Conservation (phyloP, 2,888 invertebrate genomes). For the Unio pictorum region DNA sequence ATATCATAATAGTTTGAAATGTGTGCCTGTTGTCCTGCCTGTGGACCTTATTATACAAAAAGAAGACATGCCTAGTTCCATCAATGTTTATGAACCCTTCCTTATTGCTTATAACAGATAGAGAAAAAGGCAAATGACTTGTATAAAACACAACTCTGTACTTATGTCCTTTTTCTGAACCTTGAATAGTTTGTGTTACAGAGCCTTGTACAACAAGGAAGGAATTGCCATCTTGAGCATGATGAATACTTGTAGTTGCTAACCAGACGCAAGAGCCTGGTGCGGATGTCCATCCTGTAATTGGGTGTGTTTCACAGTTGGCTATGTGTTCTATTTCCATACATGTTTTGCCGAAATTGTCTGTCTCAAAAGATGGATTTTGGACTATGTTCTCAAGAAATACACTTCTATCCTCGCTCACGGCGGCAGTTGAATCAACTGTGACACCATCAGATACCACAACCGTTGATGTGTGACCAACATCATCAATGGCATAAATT, state of each 20-base stretch:
- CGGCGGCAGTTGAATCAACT: conserved; percentile 20
- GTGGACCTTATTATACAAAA: conserved; percentile 17
- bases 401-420: conserved; percentile 2
- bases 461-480: conserved; percentile 14
- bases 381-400: conserved; percentile 12
- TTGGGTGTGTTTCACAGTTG: not conserved
- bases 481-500: conserved; percentile 18
- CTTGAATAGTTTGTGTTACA: conserved; percentile 5
- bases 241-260: not conserved
- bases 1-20: conserved; percentile 1
- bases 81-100: conserved; percentile 15
- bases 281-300: not conserved
- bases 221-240: conserved; percentile 9
- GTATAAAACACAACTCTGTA: conserved; percentile 16
- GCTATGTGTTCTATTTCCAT: conserved; percentile 1
- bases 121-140: conserved; percentile 12
- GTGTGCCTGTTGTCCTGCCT: not conserved
- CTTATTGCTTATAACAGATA: conserved; percentile 7
- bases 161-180: not conserved
- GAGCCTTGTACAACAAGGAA: conserved; percentile 9
- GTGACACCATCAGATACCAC: conserved; percentile 20
- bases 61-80: conserved; percentile 12
- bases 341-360: no score
- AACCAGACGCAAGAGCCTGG: conserved; percentile 1
- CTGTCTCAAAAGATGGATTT: conserved; percentile 19